Base-by-base conservation (phyloP, 92 coral and sea anemone species). In the Epizoanthus ramosus region DNA sequence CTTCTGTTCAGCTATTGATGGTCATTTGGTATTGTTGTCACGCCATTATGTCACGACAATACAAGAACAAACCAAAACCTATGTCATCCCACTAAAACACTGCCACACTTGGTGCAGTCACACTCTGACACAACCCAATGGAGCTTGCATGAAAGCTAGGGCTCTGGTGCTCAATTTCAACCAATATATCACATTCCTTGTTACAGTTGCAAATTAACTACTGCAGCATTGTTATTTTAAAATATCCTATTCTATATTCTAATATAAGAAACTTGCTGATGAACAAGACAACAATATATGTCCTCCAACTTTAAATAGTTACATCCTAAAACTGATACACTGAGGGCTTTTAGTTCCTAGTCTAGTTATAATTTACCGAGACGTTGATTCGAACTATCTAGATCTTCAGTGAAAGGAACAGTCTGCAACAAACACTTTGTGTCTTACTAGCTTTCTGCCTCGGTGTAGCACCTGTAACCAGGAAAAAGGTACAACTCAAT, bases 161-260 rank as follows among this genome's bases (percentile, higher is more conserved):
- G 35, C 25, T 16, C 39, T 22, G 13, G 15, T 64, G 18, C 23
- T 25, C 16, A 33, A 8, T 25, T 64, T 9, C 35, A 15, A 12
- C 15, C 7, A 17, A 19, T 15, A 25, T 33, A 19, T 3, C 18
- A 25, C 24, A 8, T 23, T 41, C 35, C 41, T 35, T 35, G 23
- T 2, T 22, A 64, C 35, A 18, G 37, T 24, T 31, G 13, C 13
- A 31, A 31, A 4, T 1, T n/a, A 63, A 9, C 21, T 31, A 23
- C 37, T 6, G n/a, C 41, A 25, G 69, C 41, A 50, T 12, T 50
- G 12, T 47, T 64, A 24, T 8, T 64, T 33, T 24, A 24, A 8
- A 64, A 25, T 64, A 64, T 64, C 25, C 68, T 63, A 63, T 63
- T 63, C 18, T 63, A 64, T 25, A 23, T 25, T 64, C 41, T 25